Base-by-base conservation (phyloP, 2,113 vertebrate genomes). In the Micromys minutus region DNA sequence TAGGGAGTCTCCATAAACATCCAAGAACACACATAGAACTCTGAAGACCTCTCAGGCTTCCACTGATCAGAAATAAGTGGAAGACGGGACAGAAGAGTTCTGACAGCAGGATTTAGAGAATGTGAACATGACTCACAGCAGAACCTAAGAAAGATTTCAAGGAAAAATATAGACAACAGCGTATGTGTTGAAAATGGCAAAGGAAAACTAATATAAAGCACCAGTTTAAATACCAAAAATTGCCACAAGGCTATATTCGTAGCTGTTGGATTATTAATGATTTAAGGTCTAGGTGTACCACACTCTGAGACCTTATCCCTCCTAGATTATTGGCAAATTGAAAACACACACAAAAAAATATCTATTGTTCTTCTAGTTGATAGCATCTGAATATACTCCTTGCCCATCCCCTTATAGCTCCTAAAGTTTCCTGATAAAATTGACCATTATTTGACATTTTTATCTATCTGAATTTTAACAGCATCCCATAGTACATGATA, bases 61-160 rank as follows among this genome's bases (percentile, higher is more conserved):
- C 39, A 71, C 13, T 29, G 55, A 52, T 21, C 61, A 71, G 21
- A 69, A 69, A 16, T 19, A 7, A 5, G 4, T 21, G 3, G 67
- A 47, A 77, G 21, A 57, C 4, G 39, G 72, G 5, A 52, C 7
- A 22, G 19, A n/a, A 31, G 0, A 42, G 15, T 86, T 87, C 34
- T 92, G 12, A 95, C 45, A 92, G 55, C 86, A 97, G 87, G 88
- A 89, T 0, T 92, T 26, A 71, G 31, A 67, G 15, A 91, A 47
- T 39, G 26, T 3, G 6, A 42, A 12, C 24, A 76, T 12, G 22
- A 55, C 8, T 3, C 0, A 50, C 9, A 0, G 12, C 45, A 22
- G 10, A 36, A 11, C 71, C 29, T 21, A 45, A 63, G 45, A 63
- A 55, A 88, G 3, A 61, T 67, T 87, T 65, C 42, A 76, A 42